Evolutionary conservation across 2,888 invertebrate genomes (phyloP), one percentile per base, ranked within the genome.

Genomic region (Drosophila anceps): DNA sequence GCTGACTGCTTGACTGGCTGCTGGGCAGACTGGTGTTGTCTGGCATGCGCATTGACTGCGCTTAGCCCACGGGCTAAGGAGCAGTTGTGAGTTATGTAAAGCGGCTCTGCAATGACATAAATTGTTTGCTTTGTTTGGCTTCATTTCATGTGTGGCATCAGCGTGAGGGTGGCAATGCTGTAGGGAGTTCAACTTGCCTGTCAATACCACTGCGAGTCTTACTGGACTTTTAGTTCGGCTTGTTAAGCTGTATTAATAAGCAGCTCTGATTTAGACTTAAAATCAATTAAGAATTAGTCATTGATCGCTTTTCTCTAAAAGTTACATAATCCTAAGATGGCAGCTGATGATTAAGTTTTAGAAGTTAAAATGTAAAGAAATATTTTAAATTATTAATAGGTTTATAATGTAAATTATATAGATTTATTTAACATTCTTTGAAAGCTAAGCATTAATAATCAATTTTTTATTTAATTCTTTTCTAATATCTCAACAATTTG

Each of bases 71-170:
- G 88, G 84, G 61, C 75, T 62, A 82, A 76, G 63, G 61, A 83
- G 64, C 74, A 69, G 89, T 73, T 86, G 87, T 90, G 90, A 88
- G 90, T 90, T 88, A 84, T 84, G 84, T 88, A 90, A 88, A 90
- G 70, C 87, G 71, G 68, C 73, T 69, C 69, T 73, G 84, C 87
- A 77, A 83, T 77, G 84, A 90, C 90, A 90, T 90, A 77, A 84
- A 90, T 90, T 84, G 81, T 77, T 86, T 80, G 81, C 81, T 72
- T 83, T 80, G 77, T 79, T 72, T 69, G 67, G 76, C 79, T 70
- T 64, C 53, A 75, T 64, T 75, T 69, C 65, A 79, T 71, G 46
- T 43, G 31, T 50, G 59, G 41, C 37, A 12, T 35, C 20, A 13
- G 27, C 6, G 51, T n/a, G 37, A 18, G 60, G 13, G 37, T n/a